Evolutionary conservation across 2,797 vertebrate genomes (phyloP).

Genomic region (Carduelis carduelis): DNA sequence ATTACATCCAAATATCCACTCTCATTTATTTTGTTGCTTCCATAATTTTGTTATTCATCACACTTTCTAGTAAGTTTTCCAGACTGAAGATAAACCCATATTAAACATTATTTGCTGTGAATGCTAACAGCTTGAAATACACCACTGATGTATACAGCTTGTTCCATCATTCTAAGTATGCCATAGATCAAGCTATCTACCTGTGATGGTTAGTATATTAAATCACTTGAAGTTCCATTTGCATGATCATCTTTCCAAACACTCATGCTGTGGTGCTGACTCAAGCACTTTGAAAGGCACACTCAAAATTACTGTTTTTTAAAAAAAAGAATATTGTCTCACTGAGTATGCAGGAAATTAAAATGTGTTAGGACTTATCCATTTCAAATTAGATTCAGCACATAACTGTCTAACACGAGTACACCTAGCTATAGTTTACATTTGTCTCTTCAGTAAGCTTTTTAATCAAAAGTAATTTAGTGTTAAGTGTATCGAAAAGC

Average conservation of each 20-base stretch:
- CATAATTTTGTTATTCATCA: constrained; percentile 15
- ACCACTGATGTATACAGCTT: not conserved
- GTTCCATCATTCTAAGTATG: constrained; percentile 38
- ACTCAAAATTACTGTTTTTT: constrained; percentile 34
- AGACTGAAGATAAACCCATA: constrained; percentile 1
- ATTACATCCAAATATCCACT: not conserved
- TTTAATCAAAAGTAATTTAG: constrained; percentile 72
- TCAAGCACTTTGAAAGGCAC: constrained; percentile 53
- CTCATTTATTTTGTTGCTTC: not conserved
- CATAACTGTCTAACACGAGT: constrained; percentile 47
- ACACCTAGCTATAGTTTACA: constrained; percentile 62
- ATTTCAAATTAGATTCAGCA: constrained; percentile 65
- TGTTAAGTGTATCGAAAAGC: constrained; percentile 57
- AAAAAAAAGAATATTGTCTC: constrained; percentile 24
- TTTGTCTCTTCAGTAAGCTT: constrained; percentile 64
- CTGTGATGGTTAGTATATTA: constrained; percentile 22
- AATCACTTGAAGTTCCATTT: constrained; percentile 58
- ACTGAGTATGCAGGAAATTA: constrained; percentile 40
- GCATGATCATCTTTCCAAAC: constrained; percentile 44
- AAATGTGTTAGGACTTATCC: constrained; percentile 52
- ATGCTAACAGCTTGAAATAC: constrained; percentile 43
- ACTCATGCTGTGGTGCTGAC: constrained; percentile 26
- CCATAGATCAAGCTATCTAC: constrained; percentile 53
- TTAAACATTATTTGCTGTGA: constrained; percentile 48
- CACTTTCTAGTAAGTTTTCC: not conserved